phyloP scores from a whole-genome alignment of 2,888 invertebrate species.

The Zygothrica quintamaculata region DNA sequence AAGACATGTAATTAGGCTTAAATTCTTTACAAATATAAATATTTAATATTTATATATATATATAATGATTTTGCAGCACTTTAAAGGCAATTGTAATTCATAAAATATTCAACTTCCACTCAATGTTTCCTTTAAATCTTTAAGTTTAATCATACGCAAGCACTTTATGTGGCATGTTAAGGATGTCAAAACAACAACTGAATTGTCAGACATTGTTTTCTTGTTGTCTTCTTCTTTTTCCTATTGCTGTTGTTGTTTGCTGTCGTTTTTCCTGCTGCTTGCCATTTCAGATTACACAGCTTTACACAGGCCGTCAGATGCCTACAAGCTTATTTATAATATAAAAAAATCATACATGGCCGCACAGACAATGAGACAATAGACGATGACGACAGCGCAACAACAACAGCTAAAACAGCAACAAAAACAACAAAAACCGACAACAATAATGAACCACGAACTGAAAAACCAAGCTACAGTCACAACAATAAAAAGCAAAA shows the following conservation, averaged over 20 bases:
- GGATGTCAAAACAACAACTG: conserved; percentile 45
- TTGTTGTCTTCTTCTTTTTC: conserved; percentile 22
- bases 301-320: conserved; percentile 58
- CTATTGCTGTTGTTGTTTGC: conserved; percentile 11
- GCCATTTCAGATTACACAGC: conserved; percentile 76
- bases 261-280: conserved; percentile 36
- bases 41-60: no score
- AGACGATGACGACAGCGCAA: conserved; percentile 31
- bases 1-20: no score
- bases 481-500: conserved; percentile 26
- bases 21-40: no score
- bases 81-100: conserved; percentile 16
- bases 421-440: conserved; percentile 8
- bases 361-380: conserved; percentile 78
- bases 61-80: neutral
- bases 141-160: conserved; percentile 55
- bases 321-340: conserved; percentile 78
- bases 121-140: conserved; percentile 53
- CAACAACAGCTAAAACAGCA: conserved; percentile 32
- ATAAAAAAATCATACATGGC: conserved; percentile 77
- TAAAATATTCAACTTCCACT: conserved; percentile 27
- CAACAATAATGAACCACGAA: conserved; percentile 1
- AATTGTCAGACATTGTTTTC: conserved; percentile 49
- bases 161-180: conserved; percentile 49
- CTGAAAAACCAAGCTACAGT: conserved; percentile 10